Conservation (phyloP, 2,113 vertebrate genomes). For the Lophura nycthemera region DNA sequence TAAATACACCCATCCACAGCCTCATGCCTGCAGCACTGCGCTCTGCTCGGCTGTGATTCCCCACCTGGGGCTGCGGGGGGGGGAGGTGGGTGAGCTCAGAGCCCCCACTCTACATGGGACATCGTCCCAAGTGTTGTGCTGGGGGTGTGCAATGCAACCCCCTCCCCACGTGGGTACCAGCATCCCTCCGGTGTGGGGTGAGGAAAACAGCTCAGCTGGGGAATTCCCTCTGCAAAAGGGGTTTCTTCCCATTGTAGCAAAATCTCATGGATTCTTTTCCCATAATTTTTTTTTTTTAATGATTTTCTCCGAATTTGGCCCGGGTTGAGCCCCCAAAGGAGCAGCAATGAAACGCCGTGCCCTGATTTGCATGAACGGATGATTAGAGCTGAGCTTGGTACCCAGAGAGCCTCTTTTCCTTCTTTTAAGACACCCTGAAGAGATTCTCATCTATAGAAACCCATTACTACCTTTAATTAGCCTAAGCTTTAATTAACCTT, state of each 20-base stretch:
- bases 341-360: background rate
- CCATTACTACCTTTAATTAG: background rate
- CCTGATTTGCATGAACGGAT: background rate
- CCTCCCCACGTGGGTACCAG: too few relatives aligned
- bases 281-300: background rate
- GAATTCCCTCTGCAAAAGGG: too few relatives aligned
- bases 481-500: background rate
- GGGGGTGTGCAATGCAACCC: too few relatives aligned
- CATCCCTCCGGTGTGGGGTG: too few relatives aligned
- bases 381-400: background rate
- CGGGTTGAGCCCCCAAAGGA: background rate
- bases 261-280: background rate
- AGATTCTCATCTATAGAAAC: background rate
- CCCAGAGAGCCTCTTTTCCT: background rate
- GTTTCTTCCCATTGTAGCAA: background rate
- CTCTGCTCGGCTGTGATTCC: background rate
- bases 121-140: background rate
- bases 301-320: background rate
- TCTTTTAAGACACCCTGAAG: background rate
- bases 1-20: conserved; percentile 36
- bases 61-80: background rate
- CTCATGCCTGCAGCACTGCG: background rate
- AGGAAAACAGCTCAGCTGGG: too few relatives aligned
- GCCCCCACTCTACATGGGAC: fast-evolving
- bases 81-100: background rate